Base-by-base conservation (phyloP, 2,113 vertebrate genomes). In the Xiphophorus couchianus region DNA sequence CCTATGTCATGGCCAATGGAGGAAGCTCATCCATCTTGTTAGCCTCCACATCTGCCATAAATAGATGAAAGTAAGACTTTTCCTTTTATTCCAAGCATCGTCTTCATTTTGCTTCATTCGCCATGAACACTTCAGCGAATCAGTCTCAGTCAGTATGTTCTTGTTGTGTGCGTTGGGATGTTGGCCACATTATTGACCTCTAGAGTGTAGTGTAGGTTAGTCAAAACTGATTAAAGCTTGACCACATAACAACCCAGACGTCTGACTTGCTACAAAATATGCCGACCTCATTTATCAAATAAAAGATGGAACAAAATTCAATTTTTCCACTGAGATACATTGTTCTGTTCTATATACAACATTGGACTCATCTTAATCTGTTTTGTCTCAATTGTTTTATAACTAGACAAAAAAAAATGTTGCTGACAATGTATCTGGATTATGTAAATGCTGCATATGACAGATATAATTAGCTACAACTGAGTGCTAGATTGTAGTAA, bases 1-100 rank as follows among this genome's bases (percentile, higher is more conserved):
- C 77, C 70, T 31, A 15, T 54, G 77, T 83, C 83, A 62, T 37
- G 71, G 75, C 62, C 83, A 84, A 74, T 90, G 81, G 39, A 76
- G 75, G 73, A 73, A 86, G 70, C 84, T 88, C 89, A 90, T 91
- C 82, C 87, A 80, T 91, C 87, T 88, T 91, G 86, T 88, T 85
- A 86, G 76, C 62, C 74, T 78, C 71, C 75, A 72, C 64, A 62
- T 77, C 74, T 73, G 9, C 60, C 75, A 65, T 74, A 73, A 85
- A 73, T 62, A 83, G 73, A 88, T 70, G 69, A 77, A 69, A 72
- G 79, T 28, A 58, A 80, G 28, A 62, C 27, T 76, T 66, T 64
- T 74, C 51, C 6, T 65, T 68, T 58, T 27, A 44, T 60, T 48
- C 74, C 66, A 42, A 71, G 27, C 33, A 63, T 77, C 67, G 71